A percentile compares a stretch with the other conserved stretches of the same genome.
Conservation (phyloP, 1,140 invertebrate species). For the Drosophila equinoxialis region DNA sequence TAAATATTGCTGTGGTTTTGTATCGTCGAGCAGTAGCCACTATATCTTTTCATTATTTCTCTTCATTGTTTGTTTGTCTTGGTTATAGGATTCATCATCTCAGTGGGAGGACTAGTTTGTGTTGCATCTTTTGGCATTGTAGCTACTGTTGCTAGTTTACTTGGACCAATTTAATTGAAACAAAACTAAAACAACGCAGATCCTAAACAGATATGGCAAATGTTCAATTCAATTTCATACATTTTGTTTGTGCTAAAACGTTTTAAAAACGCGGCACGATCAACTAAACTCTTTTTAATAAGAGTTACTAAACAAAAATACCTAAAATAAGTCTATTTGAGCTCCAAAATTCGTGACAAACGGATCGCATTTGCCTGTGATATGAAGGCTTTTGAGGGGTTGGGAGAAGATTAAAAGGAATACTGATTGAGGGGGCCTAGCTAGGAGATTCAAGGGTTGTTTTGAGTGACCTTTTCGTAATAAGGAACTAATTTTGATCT, state of each 20-base stretch:
- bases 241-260: constrained; percentile 45
- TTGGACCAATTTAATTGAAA: constrained; percentile 62
- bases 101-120: constrained; percentile 72
- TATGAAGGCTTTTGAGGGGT: neutral
- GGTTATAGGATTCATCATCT: constrained; percentile 47
- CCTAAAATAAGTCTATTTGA: constrained; percentile 82
- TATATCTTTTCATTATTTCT: constrained; percentile 3
- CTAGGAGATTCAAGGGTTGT: neutral
- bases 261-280: constrained; percentile 61
- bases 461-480: neutral
- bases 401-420: neutral
- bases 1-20: constrained; percentile 62
- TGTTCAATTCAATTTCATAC: constrained; percentile 13
- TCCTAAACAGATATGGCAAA: constrained; percentile 73
- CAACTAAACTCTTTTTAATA: constrained; percentile 66
- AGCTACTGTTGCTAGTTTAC: constrained; percentile 74
- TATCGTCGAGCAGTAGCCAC: constrained; percentile 66
- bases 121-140: constrained; percentile 55
- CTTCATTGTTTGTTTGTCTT: constrained; percentile 18
- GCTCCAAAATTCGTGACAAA: constrained; percentile 71
- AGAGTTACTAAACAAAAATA: constrained; percentile 63
- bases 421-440: neutral
- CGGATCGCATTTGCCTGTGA: constrained; percentile 51
- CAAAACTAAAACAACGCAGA: constrained; percentile 42
- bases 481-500: neutral